These are phyloP conservation scores for Zapus hudsonius DNA, from an alignment of 2,113 vertebrate genomes.

Conservation along the genomic window DNA sequence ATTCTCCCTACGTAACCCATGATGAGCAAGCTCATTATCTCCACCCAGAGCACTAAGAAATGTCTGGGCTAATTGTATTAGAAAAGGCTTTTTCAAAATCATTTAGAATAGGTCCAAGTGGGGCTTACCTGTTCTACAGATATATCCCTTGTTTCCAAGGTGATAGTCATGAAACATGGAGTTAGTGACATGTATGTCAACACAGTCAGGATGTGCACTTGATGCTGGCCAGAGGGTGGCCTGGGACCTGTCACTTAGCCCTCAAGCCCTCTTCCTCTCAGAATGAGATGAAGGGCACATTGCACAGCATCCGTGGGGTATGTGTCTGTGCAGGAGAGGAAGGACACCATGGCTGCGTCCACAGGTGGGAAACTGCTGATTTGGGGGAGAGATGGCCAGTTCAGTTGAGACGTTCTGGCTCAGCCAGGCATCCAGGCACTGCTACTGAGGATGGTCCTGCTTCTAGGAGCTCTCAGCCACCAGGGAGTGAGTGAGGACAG, in stretches of 20 bases:
- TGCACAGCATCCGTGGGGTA: no score
- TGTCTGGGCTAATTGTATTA: background rate
- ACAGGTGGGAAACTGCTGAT: no score
- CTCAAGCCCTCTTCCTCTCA: background rate
- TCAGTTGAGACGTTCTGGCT: no score
- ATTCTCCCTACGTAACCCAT: background rate
- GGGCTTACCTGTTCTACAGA: background rate
- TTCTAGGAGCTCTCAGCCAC: background rate
- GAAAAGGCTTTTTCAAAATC: background rate
- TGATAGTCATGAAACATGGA: background rate
- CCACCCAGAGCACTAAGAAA: background rate
- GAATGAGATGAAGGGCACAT: background rate
- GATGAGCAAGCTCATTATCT: background rate
- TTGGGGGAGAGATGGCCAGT: no score
- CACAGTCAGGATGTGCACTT: accelerated
- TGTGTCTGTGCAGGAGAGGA: background rate
- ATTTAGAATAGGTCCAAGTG: background rate
- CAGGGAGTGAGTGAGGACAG: background rate
- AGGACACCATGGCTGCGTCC: background rate
- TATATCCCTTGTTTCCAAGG: background rate
- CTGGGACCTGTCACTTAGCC: background rate
- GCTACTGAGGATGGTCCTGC: background rate
- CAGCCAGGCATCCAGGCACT: background rate
- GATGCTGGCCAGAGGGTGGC: accelerated
- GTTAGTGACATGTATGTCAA: accelerated